phyloP scores from a whole-genome alignment of 2,888 invertebrate genomes.

The Campaea margaritaria region DNA sequence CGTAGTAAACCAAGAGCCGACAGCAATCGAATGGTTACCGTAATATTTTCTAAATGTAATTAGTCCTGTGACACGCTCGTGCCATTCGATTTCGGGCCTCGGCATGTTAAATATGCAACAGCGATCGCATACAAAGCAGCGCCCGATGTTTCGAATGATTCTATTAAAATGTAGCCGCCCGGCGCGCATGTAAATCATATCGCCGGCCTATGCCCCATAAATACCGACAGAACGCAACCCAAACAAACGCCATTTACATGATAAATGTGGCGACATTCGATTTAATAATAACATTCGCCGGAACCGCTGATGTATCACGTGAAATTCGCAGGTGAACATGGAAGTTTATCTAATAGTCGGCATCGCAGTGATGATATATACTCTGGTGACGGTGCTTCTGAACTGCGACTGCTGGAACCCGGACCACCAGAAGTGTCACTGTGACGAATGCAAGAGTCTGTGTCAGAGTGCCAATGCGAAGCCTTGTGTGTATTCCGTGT shows the following conservation, averaged over 20 bases:
- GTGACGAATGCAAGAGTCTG: slow-evolving; percentile 72
- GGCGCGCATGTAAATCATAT: slow-evolving; percentile 64
- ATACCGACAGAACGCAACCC: slow-evolving; percentile 44
- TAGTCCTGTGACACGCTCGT: slow-evolving; percentile 19
- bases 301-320: slow-evolving; percentile 48
- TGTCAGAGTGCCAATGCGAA: slow-evolving; percentile 44
- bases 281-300: slow-evolving; percentile 41
- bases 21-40: slow-evolving; percentile 13
- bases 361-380: slow-evolving; percentile 74
- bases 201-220: slow-evolving; percentile 38
- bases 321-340: slow-evolving; percentile 56
- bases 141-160: slow-evolving; percentile 62
- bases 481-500: slow-evolving; percentile 62
- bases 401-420: slow-evolving; percentile 71
- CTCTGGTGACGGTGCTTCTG: slow-evolving; percentile 61
- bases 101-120: slow-evolving; percentile 38
- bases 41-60: slow-evolving; percentile 34
- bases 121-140: slow-evolving; percentile 62
- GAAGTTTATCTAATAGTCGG: slow-evolving; percentile 76
- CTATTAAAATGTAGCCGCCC: slow-evolving; percentile 36
- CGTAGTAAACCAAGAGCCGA: not conserved
- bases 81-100: slow-evolving; percentile 20
- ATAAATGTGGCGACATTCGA: slow-evolving; percentile 58
- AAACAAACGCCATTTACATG: slow-evolving; percentile 61
- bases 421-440: slow-evolving; percentile 67